Conservation (phyloP, 2,113 vertebrate species). For the Cochlearius cochlearius region DNA sequence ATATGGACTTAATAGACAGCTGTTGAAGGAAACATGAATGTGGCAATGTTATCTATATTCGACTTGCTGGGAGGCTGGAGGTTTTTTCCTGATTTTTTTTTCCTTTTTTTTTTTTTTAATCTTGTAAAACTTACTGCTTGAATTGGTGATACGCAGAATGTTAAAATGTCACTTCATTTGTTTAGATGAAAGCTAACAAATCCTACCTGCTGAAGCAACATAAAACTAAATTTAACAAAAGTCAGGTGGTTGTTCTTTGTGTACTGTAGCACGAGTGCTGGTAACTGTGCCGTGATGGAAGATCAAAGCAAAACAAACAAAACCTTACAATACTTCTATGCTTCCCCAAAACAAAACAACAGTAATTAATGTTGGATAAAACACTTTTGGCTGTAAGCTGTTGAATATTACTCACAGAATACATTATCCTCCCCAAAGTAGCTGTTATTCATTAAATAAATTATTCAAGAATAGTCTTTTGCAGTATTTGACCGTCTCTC, state of each 20-base stretch:
- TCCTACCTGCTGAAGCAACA: constrained; percentile 11
- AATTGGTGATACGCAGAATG: not conserved
- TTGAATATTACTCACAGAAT: constrained; percentile 17
- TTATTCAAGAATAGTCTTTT: constrained; percentile 44
- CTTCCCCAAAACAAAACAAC: constrained; percentile 5
- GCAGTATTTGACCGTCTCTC: constrained; percentile 36
- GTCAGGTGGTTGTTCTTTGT: constrained; percentile 1
- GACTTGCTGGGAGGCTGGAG: not conserved
- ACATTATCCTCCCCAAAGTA: not conserved
- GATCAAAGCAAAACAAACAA: constrained; percentile 42
- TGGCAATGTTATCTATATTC: not conserved
- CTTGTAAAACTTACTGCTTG: not conserved
- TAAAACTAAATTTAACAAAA: constrained; percentile 33
- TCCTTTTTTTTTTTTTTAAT: not conserved
- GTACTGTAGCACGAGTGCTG: not conserved
- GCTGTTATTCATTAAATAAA: constrained; percentile 43
- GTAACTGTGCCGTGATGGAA: not conserved
- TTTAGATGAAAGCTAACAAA: constrained; percentile 42
- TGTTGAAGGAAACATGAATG: not conserved
- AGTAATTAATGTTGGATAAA: constrained; percentile 32
- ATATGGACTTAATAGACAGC: not conserved
- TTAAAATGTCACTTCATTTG: not conserved
- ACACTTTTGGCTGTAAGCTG: constrained; percentile 15
- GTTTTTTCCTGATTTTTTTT: not conserved
- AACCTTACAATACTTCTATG: not conserved